Evolutionary conservation across 37 sponge, comb jelly and placozoan species (phyloP), one percentile per base, ranked within the genome.

Genomic region (Chondrilla cf. caribensis): DNA sequence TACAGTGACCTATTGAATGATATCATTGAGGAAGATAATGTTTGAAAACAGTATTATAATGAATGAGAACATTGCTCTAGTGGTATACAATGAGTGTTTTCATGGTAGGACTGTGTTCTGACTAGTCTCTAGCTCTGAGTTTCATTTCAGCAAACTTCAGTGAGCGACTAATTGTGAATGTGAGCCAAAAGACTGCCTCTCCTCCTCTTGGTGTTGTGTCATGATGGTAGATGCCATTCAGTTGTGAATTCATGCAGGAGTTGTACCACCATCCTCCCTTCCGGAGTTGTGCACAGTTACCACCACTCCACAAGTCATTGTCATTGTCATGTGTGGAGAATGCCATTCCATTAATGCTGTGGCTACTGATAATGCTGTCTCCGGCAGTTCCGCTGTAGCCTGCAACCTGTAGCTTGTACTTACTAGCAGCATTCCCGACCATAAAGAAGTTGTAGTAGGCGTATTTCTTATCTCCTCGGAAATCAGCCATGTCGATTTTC

Each of bases 201-300:
- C n/a, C n/a, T n/a, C n/a, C n/a, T 47, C 11, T 11, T 47, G 51
- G 51, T 47, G 51, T 14, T 47, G 51, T 47, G 6, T 14, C 51
- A 47, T 47, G 11, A 11, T 47, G 51, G 51, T 47, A 47, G 51
- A 47, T 22, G 22, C 42, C 42, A 39, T 72, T 36, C 11, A 39
- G n/a, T 36, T 72, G 75, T 36, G 75, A 40, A 36, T 72, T 8
- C 11, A 17, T 72, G 17, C 81, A 80, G 38, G 19, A 18, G 0
- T 59, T 39, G 32, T 71, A 83, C 83, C 83, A 83, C 83, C 83
- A 83, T 55, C 58, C 83, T 31, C 83, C 83, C 25, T 70, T 83
- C 4, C 33, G 40, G 1, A 38, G 31, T 36, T 72, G 24, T 21
- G 76, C 76, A 73, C 76, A 73, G 25, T 73, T 40, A 4, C n/a